phyloP scores from a whole-genome alignment of 2,797 vertebrate species.

The Enteromius fasciolatus region DNA sequence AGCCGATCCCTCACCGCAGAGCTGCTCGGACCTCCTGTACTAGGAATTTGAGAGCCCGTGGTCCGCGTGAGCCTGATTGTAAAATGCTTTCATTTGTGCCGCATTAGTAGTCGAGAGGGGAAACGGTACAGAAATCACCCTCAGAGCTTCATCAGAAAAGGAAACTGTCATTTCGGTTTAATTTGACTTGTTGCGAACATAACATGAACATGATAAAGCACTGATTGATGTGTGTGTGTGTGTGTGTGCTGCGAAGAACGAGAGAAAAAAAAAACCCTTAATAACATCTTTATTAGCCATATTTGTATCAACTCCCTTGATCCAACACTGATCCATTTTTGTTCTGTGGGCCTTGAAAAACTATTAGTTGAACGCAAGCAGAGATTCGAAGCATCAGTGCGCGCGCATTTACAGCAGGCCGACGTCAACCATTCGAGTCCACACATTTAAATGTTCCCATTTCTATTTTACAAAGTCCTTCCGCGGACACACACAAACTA shows the following conservation, averaged over 20 bases:
- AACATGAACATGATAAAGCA: neutral
- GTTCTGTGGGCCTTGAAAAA: neutral
- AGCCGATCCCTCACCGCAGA: conserved; percentile 70
- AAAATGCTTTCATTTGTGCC: conserved; percentile 71
- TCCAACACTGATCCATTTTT: neutral
- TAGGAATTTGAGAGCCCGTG: conserved; percentile 72
- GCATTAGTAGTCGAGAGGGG: conserved; percentile 8
- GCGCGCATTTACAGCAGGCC: neutral
- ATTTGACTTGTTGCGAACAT: conserved; percentile 18
- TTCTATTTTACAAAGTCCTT: neutral
- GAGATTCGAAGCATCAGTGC: neutral
- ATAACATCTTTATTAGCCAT: neutral
- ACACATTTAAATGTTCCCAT: neutral
- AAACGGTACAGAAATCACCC: neutral
- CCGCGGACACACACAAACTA: neutral
- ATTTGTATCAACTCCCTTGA: conserved; percentile 9
- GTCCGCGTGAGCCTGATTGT: conserved; percentile 72
- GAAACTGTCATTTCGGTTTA: conserved; percentile 6
- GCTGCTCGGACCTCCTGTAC: conserved; percentile 71
- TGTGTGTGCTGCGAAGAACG: neutral
- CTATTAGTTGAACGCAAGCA: neutral
- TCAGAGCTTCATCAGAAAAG: conserved; percentile 8
- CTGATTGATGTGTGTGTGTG: neutral
- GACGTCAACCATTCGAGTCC: neutral
- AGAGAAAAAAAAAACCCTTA: neutral